Evolutionary conservation across 1,140 invertebrate species (phyloP).

Genomic region (Apocrypta bakeri): DNA sequence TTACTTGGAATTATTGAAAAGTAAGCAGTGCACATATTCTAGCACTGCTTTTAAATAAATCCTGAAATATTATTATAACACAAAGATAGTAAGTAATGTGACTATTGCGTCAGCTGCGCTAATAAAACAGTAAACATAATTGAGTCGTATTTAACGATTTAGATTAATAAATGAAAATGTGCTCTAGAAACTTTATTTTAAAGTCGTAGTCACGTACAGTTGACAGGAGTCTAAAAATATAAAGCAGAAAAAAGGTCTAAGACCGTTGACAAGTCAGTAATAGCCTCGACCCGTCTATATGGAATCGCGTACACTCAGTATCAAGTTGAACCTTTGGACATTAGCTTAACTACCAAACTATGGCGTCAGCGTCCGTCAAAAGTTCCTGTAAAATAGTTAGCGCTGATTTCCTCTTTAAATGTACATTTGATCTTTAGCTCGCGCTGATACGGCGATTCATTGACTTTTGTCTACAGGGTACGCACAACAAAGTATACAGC

Average conservation of each 20-base stretch:
- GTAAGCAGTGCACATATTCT: too few relatives aligned
- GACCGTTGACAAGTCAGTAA: background rate
- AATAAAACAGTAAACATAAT: background rate
- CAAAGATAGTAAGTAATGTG: too few relatives aligned
- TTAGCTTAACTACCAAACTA: too few relatives aligned
- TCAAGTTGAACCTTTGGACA: background rate
- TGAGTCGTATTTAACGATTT: background rate
- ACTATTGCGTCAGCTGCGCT: too few relatives aligned
- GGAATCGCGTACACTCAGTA: background rate
- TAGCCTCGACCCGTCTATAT: background rate
- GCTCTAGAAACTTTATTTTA: background rate
- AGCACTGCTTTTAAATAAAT: background rate
- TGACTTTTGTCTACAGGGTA: conserved; percentile 75
- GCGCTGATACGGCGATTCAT: background rate
- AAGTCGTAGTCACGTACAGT: background rate
- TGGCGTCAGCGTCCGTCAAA: background rate
- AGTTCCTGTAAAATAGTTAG: background rate
- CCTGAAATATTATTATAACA: too few relatives aligned
- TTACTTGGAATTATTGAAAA: too few relatives aligned
- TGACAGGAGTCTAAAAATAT: background rate
- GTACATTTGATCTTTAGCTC: too few relatives aligned
- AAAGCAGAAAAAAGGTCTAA: background rate
- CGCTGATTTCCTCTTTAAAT: too few relatives aligned
- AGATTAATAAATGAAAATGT: background rate
- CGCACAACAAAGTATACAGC: conserved; percentile 97